Evolutionary conservation across 2,113 vertebrate species (phyloP), one percentile per base, ranked within the genome.

Genomic region (Papio anubis): DNA sequence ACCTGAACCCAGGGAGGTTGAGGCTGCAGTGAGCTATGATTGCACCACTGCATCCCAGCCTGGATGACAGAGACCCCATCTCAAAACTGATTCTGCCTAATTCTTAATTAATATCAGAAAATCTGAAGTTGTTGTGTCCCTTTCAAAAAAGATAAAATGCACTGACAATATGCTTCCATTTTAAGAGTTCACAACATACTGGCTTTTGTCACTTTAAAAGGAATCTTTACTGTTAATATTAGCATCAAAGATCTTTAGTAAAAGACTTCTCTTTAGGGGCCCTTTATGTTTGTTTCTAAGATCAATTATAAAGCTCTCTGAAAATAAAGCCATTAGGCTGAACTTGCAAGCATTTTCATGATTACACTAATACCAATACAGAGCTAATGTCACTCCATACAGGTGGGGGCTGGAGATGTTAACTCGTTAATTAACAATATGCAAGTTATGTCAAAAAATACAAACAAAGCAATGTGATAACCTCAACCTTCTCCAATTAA

Each of bases 301-400:
- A 82, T 93, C 48, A 48, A 32, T 55, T 64, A 68, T 35, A 79
- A 45, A 21, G 59, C 70, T 93, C 78, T 59, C 59, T 59, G 35
- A 96, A 96, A 70, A 84, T 89, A 50, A 83, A 96, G 79, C 48
- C 57, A 83, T n/a, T 78, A 57, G 23, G 48, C 57, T 68, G 38
- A 96, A 76, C 23, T 66, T 93, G 23, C 48, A 93, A 82, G 25
- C 20, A 93, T n/a, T 48, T 73, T 81, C 48, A 13, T 32, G 32
- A 83, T 55, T 43, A 81, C 75, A 45, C 30, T 76, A 73, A 70
- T 85, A 70, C 16, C 21, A 88, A 35, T 35, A 55, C 38, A 57
- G 40, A 32, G 76, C 30, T 38, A 88, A 88, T 40, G 64, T 40
- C 32, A 81, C 32, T 32, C 40, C 57, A 81, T 81, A 43, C 18